phyloP scores from a whole-genome alignment of 1,140 invertebrate genomes.

The Drosophila yakuba region DNA sequence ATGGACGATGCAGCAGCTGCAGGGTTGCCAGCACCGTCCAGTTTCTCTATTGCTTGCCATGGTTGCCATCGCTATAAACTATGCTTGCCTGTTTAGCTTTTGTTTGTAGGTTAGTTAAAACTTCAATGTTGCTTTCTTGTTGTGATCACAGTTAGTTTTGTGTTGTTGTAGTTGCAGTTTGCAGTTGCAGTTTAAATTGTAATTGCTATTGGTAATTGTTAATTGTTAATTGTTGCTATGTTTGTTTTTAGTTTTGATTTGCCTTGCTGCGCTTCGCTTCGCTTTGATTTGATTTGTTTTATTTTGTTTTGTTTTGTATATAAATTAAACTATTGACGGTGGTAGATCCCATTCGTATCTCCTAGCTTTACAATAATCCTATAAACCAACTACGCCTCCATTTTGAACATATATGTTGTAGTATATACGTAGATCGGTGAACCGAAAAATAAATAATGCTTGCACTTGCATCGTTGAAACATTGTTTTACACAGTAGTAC shows the following conservation, averaged over 20 bases:
- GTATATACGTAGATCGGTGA: slow-evolving; percentile 1
- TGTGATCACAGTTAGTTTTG: slow-evolving; percentile 82
- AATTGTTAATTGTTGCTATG: slow-evolving; percentile 59
- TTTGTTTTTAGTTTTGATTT: slow-evolving; percentile 29
- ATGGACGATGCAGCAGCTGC: slow-evolving; percentile 4
- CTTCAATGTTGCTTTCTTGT: slow-evolving; percentile 62
- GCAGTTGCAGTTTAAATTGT: slow-evolving; percentile 62
- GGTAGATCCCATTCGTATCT: slow-evolving; percentile 72
- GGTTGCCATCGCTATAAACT: slow-evolving; percentile 68
- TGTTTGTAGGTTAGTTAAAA: slow-evolving; percentile 52
- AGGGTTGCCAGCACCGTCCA: slow-evolving; percentile 38
- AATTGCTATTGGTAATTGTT: slow-evolving; percentile 52
- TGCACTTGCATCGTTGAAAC: slow-evolving; percentile 54
- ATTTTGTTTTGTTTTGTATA: slow-evolving; percentile 1
- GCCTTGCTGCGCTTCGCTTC: slow-evolving; percentile 29
- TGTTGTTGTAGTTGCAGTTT: slow-evolving; percentile 76
- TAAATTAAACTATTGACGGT: slow-evolving; percentile 80
- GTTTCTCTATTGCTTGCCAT: slow-evolving; percentile 38
- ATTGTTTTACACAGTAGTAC: slow-evolving; percentile 2
- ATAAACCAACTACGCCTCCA: slow-evolving; percentile 1
- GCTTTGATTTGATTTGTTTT: no score
- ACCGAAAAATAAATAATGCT: slow-evolving; percentile 53
- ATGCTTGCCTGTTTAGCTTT: slow-evolving; percentile 45
- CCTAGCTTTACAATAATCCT: slow-evolving; percentile 40
- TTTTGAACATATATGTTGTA: slow-evolving; percentile 9